A percentile compares a stretch with the other conserved stretches of the same genome.
Evolutionary conservation across 2,797 vertebrate species (phyloP).

Genomic region (Cirrhinus mrigala): DNA sequence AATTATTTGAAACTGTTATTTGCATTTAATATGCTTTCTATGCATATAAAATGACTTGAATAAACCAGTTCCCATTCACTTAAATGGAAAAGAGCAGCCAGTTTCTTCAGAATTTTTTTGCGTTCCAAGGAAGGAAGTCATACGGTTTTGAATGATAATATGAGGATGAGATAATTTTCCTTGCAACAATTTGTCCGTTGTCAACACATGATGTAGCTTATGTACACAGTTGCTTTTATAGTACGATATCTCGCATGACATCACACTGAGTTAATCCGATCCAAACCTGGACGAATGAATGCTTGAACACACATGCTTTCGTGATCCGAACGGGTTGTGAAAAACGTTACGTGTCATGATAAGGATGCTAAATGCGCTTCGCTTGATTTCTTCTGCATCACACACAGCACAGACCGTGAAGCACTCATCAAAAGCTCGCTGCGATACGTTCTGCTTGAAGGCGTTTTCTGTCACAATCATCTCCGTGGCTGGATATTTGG

Average conservation of each 20-base stretch:
- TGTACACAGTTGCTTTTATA: neutral
- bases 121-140: neutral
- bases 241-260: neutral
- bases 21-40: no score
- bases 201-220: slow-evolving; percentile 4
- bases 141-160: neutral
- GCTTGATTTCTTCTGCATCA: neutral
- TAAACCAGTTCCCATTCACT: neutral
- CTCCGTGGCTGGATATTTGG: slow-evolving; percentile 67
- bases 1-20: neutral
- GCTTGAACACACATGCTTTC: neutral
- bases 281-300: neutral
- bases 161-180: neutral
- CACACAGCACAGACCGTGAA: slow-evolving; percentile 1
- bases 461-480: slow-evolving; percentile 23
- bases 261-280: slow-evolving; percentile 24
- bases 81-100: neutral
- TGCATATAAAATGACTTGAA: neutral
- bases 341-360: slow-evolving; percentile 5
- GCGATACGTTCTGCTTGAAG: neutral
- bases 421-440: slow-evolving; percentile 3
- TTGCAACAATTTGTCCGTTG: neutral
- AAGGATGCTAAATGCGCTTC: slow-evolving; percentile 14
- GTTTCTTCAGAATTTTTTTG: neutral
- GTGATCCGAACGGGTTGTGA: slow-evolving; percentile 4